Base-by-base conservation (phyloP, 2,113 vertebrate genomes). In the Capreolus pygargus region DNA sequence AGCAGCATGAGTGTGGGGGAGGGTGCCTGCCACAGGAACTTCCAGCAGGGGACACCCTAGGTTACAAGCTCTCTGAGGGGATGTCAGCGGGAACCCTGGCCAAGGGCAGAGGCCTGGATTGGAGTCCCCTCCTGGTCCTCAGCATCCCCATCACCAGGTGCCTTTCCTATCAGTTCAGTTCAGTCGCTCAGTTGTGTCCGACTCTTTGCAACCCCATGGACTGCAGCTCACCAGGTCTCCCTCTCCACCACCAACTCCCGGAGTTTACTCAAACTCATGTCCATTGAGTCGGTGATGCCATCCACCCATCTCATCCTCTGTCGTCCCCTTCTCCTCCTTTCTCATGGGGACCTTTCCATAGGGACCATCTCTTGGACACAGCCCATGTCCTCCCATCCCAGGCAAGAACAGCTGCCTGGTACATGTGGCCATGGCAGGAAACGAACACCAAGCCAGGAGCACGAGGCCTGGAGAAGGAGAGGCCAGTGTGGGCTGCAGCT, bases 401-500 rank as follows among this genome's bases (percentile, higher is more conserved):
- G 82, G 39, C 58, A 19, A 57, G 47, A 79, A 58, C 5, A 21
- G 57, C 3, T 0, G 0, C 25, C 82, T 19, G 50, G 27, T 17
- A 33, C 82, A 25, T 0, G 0, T 10, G 54, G 64, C 79, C 60
- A 5, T 0, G 16, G 52, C 30, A 57, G 86, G 43, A 67, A 47
- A 82, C 54, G 16, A 5, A 78, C 0, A 54, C 43, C 61, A 36
- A 84, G 30, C 19, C 15, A 50, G 0, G 1, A 39, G 16, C 85
- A 43, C 0, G 4, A 0, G 4, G 83, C 17, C 47, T 17, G 10
- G 16, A 90, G 74, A 39, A 52, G 30, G 36, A 43, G 21, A 55
- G 60, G 43, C 33, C 12, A 1, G 50, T 1, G 0, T 7, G 9
- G 4, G 55, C 25, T 12, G 19, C 1, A 36, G 60, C 67, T 7